Evolutionary conservation across 92 coral and sea anemone genomes (phyloP), one percentile per base, ranked within the genome.

Genomic region (Porites lobata): DNA sequence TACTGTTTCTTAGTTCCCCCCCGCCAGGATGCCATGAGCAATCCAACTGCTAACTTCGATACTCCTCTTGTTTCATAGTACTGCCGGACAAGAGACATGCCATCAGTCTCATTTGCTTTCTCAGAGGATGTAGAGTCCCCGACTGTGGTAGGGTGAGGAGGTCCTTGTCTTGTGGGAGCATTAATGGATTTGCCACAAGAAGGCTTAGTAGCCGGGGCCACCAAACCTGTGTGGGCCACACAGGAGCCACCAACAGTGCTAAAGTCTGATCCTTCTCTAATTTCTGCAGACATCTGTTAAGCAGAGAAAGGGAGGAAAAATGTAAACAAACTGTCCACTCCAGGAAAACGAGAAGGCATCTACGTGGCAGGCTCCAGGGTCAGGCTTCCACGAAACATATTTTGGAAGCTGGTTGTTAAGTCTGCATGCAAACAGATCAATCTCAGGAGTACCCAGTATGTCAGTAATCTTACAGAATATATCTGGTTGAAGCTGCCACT

Each of bases 21-120:
- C 82, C 88, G 56, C 92, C 92, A 88, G n/a, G 92, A 82, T 22
- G 69, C 54, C 77, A 82, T 82, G 93, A 90, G 79, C 47, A 85
- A 50, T 53, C 69, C 66, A 13, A n/a, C 65, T 85, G 93, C 93
- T 78, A 65, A 47, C 38, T 75, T 56, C 24, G 87, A 90, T 65
- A 90, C 50, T 72, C 93, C 93, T 66, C 76, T 85, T 69, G 65
- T 85, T 78, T 90, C 67, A 80, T 56, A 79, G 69, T 62, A 64
- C 81, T 67, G 78, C 94, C 51, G 13, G 89, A 77, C 82, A 91
- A 53, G 24, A 68, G 81, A 71, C 83, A 83, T 75, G 85, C 82
- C 84, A 84, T 58, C 78, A 92, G 59, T 24, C 22, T 77, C 63
- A 87, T 29, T 63, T 82, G 58, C 18, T 72, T 73, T 63, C 64